Evolutionary conservation across 2,113 vertebrate species (phyloP).

Genomic region (Eptesicus fuscus): DNA sequence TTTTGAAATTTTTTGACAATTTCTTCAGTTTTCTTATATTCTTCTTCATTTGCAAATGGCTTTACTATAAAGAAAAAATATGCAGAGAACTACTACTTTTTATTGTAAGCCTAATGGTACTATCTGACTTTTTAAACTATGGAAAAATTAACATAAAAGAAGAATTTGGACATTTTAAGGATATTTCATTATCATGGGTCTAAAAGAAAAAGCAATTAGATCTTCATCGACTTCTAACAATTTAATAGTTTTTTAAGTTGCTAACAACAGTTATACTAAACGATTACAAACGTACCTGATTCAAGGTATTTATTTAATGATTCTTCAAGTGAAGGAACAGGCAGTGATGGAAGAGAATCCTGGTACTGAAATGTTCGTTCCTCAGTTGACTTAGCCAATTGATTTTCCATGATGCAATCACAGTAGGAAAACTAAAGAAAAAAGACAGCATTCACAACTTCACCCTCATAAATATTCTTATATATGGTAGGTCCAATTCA

Average conservation of each 20-base stretch:
- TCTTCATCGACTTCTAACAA: background rate
- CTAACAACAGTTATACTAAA: background rate
- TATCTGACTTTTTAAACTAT: background rate
- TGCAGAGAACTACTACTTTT: background rate
- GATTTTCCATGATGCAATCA: slow-evolving; percentile 86
- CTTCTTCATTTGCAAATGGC: slow-evolving; percentile 90
- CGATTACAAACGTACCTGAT: slow-evolving; percentile 83
- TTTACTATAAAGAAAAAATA: slow-evolving; percentile 84
- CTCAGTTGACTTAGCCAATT: slow-evolving; percentile 81
- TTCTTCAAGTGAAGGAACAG: slow-evolving; percentile 89
- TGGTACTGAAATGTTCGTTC: slow-evolving; percentile 95
- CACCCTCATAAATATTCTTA: background rate
- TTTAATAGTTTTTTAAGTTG: background rate
- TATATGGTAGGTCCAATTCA: background rate
- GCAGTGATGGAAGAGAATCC: slow-evolving; percentile 88
- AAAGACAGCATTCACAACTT: background rate
- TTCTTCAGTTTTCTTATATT: slow-evolving; percentile 86
- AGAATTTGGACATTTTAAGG: background rate
- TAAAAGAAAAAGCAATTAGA: background rate
- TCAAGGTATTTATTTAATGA: slow-evolving; percentile 93
- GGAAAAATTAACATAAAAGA: background rate
- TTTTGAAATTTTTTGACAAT: slow-evolving; percentile 89
- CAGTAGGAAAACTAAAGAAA: slow-evolving; percentile 41
- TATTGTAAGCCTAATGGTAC: background rate
- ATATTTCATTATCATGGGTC: background rate